A percentile compares a stretch with the other conserved stretches of the same genome.
These are phyloP conservation scores for Micrasema longulum DNA, from an alignment of 1,140 invertebrate species.

Conservation along the genomic window DNA sequence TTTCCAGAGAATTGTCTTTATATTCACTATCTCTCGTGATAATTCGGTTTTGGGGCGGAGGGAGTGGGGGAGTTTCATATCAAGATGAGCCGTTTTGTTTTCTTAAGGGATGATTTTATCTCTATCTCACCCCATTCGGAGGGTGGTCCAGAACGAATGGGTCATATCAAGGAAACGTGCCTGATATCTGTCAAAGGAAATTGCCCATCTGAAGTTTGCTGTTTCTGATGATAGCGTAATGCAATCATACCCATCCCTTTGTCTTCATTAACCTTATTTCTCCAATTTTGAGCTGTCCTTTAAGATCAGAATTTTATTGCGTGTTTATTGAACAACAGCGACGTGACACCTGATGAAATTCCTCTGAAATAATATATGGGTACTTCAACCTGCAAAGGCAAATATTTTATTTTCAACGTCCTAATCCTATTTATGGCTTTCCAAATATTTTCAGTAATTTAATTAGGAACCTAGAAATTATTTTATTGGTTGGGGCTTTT, in stretches of 20 bases:
- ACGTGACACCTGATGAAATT: too few species aligned
- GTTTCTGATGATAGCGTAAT: conserved; percentile 33
- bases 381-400: neutral
- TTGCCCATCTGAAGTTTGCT: conserved; percentile 25
- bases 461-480: too few species aligned
- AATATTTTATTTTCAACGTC: too few species aligned
- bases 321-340: neutral
- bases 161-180: conserved; percentile 41
- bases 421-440: too few species aligned
- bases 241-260: conserved; percentile 22
- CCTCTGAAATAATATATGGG: neutral
- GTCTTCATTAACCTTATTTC: conserved; percentile 30
- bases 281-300: neutral
- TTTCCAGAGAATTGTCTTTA: conserved; percentile 17
- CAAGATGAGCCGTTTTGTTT: conserved; percentile 36
- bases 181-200: conserved; percentile 39
- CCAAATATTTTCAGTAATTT: too few species aligned
- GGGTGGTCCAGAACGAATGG: conserved; percentile 27
- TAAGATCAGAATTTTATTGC: conserved; percentile 12
- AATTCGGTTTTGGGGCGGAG: conserved; percentile 12
- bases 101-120: conserved; percentile 34
- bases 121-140: conserved; percentile 26
- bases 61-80: conserved; percentile 13
- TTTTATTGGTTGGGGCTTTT: too few species aligned
- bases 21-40: conserved; percentile 2